Evolutionary conservation across 2,113 vertebrate genomes (phyloP).

Genomic region (Conger conger): DNA sequence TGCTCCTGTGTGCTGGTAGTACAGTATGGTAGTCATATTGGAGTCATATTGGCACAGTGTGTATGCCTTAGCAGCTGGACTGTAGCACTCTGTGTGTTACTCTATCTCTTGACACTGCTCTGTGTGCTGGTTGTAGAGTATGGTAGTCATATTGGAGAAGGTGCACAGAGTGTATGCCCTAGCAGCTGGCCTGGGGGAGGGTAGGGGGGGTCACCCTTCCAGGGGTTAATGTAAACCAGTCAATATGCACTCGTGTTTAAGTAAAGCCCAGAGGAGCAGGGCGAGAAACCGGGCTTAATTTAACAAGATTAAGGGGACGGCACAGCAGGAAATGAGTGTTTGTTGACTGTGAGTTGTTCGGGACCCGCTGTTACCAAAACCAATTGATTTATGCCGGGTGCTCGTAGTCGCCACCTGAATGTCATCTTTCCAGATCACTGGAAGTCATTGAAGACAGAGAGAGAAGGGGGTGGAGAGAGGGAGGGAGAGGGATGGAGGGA

Average conservation of each 20-base stretch:
- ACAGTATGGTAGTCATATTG: neutral
- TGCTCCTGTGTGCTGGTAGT: neutral
- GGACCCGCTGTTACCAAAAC: constrained; percentile 16
- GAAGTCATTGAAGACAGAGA: neutral
- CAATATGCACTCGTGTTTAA: neutral
- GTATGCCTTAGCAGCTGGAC: neutral
- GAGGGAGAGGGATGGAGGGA: neutral
- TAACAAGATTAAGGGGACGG: constrained; percentile 25
- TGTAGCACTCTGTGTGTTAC: neutral
- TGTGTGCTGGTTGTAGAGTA: neutral
- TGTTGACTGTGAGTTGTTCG: constrained; percentile 15
- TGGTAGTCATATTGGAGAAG: too few relatives aligned
- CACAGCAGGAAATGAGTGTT: constrained; percentile 9
- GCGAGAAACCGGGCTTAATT: constrained; percentile 3
- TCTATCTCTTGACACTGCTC: neutral
- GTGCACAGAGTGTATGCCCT: neutral
- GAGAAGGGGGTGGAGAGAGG: neutral
- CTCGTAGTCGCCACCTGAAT: constrained; percentile 2
- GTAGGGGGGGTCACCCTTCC: neutral
- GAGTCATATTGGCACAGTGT: neutral
- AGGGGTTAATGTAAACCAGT: constrained; percentile 1
- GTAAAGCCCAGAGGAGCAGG: neutral
- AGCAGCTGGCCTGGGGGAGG: neutral
- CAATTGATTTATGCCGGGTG: constrained; percentile 17
- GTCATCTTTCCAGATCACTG: constrained; percentile 15